Evolutionary conservation across 2,797 vertebrate species (phyloP), one percentile per base, ranked within the genome.

Genomic region (Morelia viridis): DNA sequence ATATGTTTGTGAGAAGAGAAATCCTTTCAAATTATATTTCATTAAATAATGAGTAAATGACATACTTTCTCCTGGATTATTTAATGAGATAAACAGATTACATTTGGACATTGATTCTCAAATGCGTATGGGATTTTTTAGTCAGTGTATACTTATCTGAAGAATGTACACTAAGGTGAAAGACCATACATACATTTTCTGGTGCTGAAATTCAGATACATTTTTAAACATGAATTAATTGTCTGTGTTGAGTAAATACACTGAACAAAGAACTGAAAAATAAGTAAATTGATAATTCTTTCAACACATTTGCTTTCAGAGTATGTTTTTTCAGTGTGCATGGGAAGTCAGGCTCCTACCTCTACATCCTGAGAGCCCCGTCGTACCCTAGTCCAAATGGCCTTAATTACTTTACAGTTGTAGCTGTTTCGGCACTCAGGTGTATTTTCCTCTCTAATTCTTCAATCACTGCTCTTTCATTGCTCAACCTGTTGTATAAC

Each of bases 261-360:
- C 46, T 26, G 13, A 56, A 56, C 85, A 41, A 93, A 91, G 17
- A 92, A 89, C 90, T 87, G 90, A 41, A 93, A 22, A 94, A 93
- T 91, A 57, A 61, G 19, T 24, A 61, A 22, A 61, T 61, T 22
- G 60, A 7, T 61, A 61, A 46, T 46, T 80, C 10, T 46, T 80
- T 24, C 41, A 5, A 24, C 19, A 71, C 68, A 91, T 88, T 17
- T 71, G 2, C 64, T 64, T 92, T 71, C 24, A 93, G 93, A 8
- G n/a, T 80, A 64, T 64, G 57, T 87, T 65, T 58, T 90, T 89
- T 87, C 58, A 6, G 9, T 41, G 3, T 76, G 68, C 31, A 76
- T 76, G 68, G 7, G 17, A 76, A 76, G 68, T 41, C 31, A 41
- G 15, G 31, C 31, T 76, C 7, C 41, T 76, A 76, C 1, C 31